Conservation (phyloP, 2,888 invertebrate species). For the Zaprionus bogoriensis region DNA sequence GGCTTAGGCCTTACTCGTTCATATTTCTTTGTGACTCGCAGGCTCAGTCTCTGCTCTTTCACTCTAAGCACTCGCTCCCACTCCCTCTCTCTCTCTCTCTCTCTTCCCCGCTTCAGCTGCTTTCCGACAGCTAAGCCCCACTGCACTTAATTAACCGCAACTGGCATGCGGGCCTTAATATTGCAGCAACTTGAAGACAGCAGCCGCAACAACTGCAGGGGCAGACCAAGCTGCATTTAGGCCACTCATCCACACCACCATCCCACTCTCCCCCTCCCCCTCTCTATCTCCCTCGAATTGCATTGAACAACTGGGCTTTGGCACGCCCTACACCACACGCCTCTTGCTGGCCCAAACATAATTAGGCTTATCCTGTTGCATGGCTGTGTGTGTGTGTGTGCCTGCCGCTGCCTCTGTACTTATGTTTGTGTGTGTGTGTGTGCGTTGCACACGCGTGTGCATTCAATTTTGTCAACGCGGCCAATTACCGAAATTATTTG, state of each 20-base stretch:
- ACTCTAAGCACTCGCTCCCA: neutral
- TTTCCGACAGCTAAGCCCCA: neutral
- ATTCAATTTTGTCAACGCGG: constrained; percentile 44
- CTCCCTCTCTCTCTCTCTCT: neutral
- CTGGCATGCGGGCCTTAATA: constrained; percentile 7
- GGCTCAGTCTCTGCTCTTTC: neutral
- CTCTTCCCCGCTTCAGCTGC: neutral
- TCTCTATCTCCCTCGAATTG: constrained; percentile 2
- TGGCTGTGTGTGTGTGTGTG: constrained; percentile 28
- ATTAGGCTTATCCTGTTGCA: constrained; percentile 63
- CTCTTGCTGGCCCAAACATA: constrained; percentile 26
- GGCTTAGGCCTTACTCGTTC: neutral
- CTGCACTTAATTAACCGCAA: constrained; percentile 18
- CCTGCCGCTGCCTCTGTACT: constrained; percentile 3
- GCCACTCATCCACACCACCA: neutral
- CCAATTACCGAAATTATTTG: constrained; percentile 61
- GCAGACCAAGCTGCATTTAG: neutral
- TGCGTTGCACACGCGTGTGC: neutral
- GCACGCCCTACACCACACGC: too few relatives aligned
- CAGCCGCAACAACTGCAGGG: too few relatives aligned
- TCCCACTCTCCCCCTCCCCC: neutral
- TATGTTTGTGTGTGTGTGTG: too few relatives aligned
- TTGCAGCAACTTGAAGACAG: constrained; percentile 10
- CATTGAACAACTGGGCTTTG: constrained; percentile 39
- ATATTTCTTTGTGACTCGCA: neutral